phyloP scores from a whole-genome alignment of 2,113 vertebrate species.

The Gobius niger region DNA sequence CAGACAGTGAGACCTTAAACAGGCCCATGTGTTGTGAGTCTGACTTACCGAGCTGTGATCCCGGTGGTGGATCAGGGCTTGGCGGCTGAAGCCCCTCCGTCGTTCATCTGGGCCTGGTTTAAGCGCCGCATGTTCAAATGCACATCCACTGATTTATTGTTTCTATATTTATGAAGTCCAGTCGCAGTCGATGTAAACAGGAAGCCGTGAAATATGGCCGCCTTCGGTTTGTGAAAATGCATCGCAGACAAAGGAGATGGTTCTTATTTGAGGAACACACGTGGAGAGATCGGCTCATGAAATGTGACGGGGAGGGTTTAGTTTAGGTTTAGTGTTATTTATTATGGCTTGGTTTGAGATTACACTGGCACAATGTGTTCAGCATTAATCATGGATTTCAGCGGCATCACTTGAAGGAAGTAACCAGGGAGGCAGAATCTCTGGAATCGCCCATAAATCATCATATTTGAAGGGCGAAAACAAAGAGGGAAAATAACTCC shows the following conservation, averaged over 20 bases:
- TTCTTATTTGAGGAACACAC: conserved; percentile 24
- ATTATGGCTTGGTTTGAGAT: too few relatives aligned
- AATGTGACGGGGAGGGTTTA: conserved; percentile 5
- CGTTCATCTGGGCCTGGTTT: conserved; percentile 8
- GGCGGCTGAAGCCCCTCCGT: conserved; percentile 21
- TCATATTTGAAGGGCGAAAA: too few relatives aligned
- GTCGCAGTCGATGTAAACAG: conserved; percentile 32
- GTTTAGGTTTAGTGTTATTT: conserved; percentile 1
- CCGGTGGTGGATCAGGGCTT: neutral
- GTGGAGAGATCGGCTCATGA: conserved; percentile 27
- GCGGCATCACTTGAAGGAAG: too few relatives aligned
- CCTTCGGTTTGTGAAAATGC: conserved; percentile 24
- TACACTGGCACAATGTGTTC: too few relatives aligned
- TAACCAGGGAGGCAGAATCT: too few relatives aligned
- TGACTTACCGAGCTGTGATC: too few relatives aligned
- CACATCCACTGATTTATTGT: conserved; percentile 10
- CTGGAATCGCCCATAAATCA: too few relatives aligned
- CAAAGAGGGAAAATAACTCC: too few relatives aligned
- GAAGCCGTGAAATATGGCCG: conserved; percentile 22
- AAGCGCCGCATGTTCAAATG: conserved; percentile 8
- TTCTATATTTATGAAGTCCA: conserved; percentile 34
- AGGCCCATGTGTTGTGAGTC: too few relatives aligned
- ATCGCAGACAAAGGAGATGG: conserved; percentile 19
- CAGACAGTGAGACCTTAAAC: too few relatives aligned
- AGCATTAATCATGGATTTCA: too few relatives aligned